Conservation (phyloP, 2,113 vertebrate species). For the Tragulus kanchil region DNA sequence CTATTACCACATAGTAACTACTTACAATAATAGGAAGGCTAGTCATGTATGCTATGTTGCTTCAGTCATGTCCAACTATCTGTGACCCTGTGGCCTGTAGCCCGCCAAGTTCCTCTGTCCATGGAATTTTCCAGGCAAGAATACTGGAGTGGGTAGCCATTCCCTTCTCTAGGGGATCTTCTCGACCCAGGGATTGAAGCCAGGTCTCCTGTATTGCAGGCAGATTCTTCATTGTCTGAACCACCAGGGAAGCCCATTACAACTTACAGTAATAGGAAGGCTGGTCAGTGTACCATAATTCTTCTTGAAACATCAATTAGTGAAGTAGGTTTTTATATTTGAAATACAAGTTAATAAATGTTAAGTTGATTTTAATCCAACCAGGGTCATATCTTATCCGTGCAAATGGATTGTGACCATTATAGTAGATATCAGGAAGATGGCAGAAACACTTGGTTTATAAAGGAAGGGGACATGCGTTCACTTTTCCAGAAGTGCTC, state of each 20-base stretch:
- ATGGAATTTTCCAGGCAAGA: neutral
- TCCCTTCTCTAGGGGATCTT: neutral
- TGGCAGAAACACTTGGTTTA: neutral
- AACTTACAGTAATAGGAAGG: neutral
- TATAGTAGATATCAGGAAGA: neutral
- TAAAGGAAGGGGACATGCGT: neutral
- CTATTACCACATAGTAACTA: neutral
- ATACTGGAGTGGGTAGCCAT: neutral
- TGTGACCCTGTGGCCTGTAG: neutral
- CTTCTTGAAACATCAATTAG: neutral
- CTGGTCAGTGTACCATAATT: neutral
- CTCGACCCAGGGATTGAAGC: neutral
- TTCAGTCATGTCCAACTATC: neutral
- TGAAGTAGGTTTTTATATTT: constrained; percentile 27
- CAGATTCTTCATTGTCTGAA: neutral
- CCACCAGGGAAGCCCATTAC: neutral
- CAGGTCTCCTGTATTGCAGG: neutral
- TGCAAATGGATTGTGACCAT: neutral
- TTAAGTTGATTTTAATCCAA: neutral
- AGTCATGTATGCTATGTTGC: neutral
- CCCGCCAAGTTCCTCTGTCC: neutral
- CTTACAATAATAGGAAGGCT: neutral
- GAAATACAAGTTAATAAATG: neutral
- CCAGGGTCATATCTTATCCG: neutral
- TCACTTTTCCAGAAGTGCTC: neutral